Evolutionary conservation across 2,113 vertebrate genomes (phyloP).

Genomic region (Perca schrenkii): DNA sequence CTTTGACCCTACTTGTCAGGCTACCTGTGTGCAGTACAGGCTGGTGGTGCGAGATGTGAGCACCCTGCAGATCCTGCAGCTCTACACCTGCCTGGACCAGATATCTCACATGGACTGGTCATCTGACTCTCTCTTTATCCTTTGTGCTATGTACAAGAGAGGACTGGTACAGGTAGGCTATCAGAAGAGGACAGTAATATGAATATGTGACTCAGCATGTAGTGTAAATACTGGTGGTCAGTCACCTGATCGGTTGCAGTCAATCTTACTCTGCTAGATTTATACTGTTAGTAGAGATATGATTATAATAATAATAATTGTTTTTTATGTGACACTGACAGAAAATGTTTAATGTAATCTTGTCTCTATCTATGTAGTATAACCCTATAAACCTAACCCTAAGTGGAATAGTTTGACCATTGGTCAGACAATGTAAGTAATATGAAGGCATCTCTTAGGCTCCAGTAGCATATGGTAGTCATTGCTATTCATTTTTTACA

Average conservation of each 20-base stretch:
- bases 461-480: neutral
- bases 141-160: conserved; percentile 96
- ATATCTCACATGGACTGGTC: conserved; percentile 95
- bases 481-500: neutral
- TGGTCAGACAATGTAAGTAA: neutral
- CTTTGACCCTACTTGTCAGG: conserved; percentile 79
- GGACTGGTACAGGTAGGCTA: conserved; percentile 92
- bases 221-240: neutral
- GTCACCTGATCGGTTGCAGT: neutral
- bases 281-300: neutral
- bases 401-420: too few relatives aligned
- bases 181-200: neutral
- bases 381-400: too few relatives aligned
- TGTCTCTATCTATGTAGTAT: neutral
- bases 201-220: neutral
- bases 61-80: conserved; percentile 89
- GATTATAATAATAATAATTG: too few relatives aligned
- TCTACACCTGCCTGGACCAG: conserved; percentile 95
- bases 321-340: neutral
- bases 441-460: neutral
- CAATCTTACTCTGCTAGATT: neutral
- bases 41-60: conserved; percentile 89
- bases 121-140: conserved; percentile 92
- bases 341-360: neutral
- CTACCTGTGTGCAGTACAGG: conserved; percentile 93